Evolutionary conservation across 2,888 invertebrate species (phyloP), one percentile per base, ranked within the genome.

Genomic region (Bhutanitis thaidina): DNA sequence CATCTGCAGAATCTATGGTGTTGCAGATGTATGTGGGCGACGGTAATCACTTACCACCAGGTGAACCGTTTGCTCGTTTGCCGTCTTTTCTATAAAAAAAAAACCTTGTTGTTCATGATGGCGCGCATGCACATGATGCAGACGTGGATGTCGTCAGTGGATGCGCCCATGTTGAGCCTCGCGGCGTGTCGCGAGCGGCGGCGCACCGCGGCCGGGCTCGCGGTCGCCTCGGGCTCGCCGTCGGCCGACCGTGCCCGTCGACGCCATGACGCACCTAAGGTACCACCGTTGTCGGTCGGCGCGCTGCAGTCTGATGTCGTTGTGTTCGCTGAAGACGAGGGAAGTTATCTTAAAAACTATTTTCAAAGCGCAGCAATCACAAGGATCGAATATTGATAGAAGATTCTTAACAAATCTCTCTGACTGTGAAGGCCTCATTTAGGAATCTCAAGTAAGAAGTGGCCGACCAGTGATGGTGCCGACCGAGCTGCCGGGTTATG

Each of bases 61-160:
- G n/a, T n/a, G n/a, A n/a, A n/a, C n/a, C n/a, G n/a, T n/a, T n/a
- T n/a, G n/a, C n/a, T n/a, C n/a, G n/a, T n/a, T n/a, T n/a, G n/a
- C n/a, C n/a, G n/a, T n/a, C n/a, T n/a, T n/a, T n/a, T n/a, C n/a
- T n/a, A n/a, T n/a, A n/a, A n/a, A n/a, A n/a, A n/a, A n/a, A n/a
- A n/a, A 15, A 30, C 94, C 92, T 99, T 99, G 79, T 99, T 99
- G 87, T 99, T 99, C 99, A 99, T 99, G 73, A 99, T 98, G 65
- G 99, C 99, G 52, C 99, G 92, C 91, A 99, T 94, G 78, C 99
- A 99, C 95, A 98, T 96, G 71, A 99, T 98, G 91, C 98, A 98
- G 55, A 99, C 98, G 86, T 99, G 99, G 71, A 99, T 98, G 78
- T 99, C 99, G 80, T 99, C 99, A 57, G 97, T 96, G 52, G 98